A percentile compares a stretch with the other conserved stretches of the same genome.
phyloP scores from a whole-genome alignment of 2,113 vertebrate species.

The Leucosticte australis region DNA sequence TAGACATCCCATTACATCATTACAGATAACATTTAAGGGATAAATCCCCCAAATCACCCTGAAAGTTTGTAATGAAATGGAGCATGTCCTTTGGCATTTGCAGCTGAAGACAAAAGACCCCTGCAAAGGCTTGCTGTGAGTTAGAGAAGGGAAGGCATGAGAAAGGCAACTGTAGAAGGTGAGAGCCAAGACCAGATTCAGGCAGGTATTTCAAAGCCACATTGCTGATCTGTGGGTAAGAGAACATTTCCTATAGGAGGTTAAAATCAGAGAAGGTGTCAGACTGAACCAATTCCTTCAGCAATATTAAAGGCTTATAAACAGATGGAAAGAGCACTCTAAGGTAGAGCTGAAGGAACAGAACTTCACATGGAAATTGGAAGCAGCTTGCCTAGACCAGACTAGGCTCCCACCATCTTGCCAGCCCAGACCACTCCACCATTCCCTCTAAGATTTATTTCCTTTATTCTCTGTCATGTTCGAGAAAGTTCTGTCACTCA shows the following conservation, averaged over 20 bases:
- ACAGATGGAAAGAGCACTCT: neutral
- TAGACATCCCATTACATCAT: neutral
- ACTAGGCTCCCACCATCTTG: neutral
- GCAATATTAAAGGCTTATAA: neutral
- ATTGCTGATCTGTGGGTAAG: neutral
- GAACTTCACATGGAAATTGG: neutral
- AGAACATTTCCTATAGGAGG: neutral
- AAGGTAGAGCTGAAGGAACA: neutral
- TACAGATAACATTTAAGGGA: neutral
- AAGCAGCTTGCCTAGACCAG: neutral
- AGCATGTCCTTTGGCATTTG: neutral
- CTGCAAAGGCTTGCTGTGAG: neutral
- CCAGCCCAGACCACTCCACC: neutral
- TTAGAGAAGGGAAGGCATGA: neutral
- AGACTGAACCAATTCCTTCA: neutral
- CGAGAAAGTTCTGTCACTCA: neutral
- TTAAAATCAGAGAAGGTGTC: neutral
- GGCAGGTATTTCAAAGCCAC: neutral
- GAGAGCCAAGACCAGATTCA: neutral
- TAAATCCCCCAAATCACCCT: neutral
- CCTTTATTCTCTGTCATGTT: neutral
- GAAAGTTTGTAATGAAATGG: neutral
- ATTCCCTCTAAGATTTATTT: neutral
- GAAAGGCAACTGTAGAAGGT: neutral
- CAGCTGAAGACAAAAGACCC: neutral